These are phyloP conservation scores for Microplitis mediator DNA, from an alignment of 1,140 invertebrate species.

Conservation along the genomic window DNA sequence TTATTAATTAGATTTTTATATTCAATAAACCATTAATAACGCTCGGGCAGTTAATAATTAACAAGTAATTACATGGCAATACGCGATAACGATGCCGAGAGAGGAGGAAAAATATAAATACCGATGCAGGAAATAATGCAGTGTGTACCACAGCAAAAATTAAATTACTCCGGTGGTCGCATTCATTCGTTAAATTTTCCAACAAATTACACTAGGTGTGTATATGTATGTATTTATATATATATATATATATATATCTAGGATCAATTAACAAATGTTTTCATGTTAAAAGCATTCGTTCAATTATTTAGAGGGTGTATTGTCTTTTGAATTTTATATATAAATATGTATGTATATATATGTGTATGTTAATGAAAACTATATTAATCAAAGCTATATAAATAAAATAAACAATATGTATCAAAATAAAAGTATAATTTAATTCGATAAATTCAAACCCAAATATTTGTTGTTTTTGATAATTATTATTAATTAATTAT, in stretches of 20 bases:
- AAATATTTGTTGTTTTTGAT: no score
- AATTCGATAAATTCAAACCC: no score
- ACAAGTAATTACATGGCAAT: slow-evolving; percentile 29
- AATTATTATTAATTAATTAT: no score
- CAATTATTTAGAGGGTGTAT: neutral
- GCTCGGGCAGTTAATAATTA: slow-evolving; percentile 26
- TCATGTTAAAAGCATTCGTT: slow-evolving; percentile 2
- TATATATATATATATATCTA: neutral
- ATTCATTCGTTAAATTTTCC: slow-evolving; percentile 7
- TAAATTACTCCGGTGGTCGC: slow-evolving; percentile 6
- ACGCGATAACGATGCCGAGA: slow-evolving; percentile 15
- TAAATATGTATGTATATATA: no score
- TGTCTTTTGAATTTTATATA: no score
- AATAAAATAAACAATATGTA: no score
- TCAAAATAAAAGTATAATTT: no score
- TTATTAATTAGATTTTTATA: neutral
- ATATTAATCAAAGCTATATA: no score
- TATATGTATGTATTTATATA: neutral
- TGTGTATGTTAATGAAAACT: no score
- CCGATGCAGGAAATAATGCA: slow-evolving; percentile 8
- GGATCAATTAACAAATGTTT: slow-evolving; percentile 28
- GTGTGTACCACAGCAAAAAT: neutral
- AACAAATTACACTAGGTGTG: neutral
- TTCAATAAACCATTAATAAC: neutral
- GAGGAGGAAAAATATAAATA: slow-evolving; percentile 11